A percentile compares a stretch with the other conserved stretches of the same genome.
phyloP scores from a whole-genome alignment of 2,113 vertebrate species.

The Tachysurus vachellii region DNA sequence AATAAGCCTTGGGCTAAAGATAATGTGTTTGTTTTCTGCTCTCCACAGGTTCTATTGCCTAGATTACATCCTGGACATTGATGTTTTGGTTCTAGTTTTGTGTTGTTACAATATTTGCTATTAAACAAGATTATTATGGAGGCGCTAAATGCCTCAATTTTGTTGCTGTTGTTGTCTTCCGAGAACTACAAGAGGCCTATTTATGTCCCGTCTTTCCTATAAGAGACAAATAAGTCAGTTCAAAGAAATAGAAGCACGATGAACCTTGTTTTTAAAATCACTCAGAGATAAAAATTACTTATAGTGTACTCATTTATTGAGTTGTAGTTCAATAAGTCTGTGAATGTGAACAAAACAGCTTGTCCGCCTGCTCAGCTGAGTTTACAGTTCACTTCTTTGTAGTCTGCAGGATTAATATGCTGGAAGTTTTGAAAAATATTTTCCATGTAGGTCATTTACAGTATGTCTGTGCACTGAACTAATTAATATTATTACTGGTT shows the following conservation, averaged over 20 bases:
- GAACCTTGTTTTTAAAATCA: not conserved
- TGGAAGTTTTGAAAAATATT: not conserved
- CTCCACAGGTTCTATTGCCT: not conserved
- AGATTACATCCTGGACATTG: not conserved
- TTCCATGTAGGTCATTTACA: not conserved
- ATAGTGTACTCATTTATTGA: not conserved
- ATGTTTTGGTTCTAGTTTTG: not conserved
- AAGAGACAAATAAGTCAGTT: not conserved
- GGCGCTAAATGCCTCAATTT: not conserved
- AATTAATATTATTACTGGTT: not conserved
- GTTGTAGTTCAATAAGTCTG: not conserved
- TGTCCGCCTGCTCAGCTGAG: not conserved
- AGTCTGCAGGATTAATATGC: not conserved
- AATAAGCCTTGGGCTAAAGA: not conserved
- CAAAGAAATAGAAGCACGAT: not conserved
- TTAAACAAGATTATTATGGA: not conserved
- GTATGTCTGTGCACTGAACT: not conserved
- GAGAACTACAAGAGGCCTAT: not conserved
- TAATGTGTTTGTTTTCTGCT: slow-evolving; percentile 30
- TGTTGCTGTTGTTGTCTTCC: not conserved
- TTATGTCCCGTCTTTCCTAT: not conserved
- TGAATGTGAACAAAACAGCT: not conserved
- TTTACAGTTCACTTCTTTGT: not conserved
- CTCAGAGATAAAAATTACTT: not conserved
- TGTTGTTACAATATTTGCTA: slow-evolving; percentile 9